Conservation (phyloP, 2,113 vertebrate genomes). For the Panurus biarmicus region DNA sequence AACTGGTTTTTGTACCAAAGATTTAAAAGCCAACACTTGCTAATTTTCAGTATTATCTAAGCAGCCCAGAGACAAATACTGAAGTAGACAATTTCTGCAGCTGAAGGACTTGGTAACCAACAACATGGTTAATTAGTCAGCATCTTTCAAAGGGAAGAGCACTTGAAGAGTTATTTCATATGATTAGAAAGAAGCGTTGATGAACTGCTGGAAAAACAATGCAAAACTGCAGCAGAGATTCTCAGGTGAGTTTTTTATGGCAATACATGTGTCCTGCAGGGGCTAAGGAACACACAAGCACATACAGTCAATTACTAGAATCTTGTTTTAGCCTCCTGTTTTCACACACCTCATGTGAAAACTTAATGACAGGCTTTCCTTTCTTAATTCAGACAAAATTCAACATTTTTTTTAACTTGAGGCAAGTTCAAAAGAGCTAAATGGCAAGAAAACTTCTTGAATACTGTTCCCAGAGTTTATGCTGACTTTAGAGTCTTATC, state of each 20-base stretch:
- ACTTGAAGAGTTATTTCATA: not conserved
- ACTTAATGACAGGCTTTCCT: not conserved
- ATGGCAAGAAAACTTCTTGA: not conserved
- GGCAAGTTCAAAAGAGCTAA: not conserved
- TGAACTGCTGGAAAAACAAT: not conserved
- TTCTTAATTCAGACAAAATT: not conserved
- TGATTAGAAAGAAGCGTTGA: not conserved
- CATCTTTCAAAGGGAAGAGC: not conserved
- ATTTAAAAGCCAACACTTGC: not conserved
- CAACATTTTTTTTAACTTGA: not conserved
- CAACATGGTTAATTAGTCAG: not conserved
- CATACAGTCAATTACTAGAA: not conserved
- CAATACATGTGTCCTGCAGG: not conserved
- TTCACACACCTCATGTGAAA: not conserved
- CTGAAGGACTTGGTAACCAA: not conserved
- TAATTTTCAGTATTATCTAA: not conserved
- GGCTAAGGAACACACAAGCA: not conserved
- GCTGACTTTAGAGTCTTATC: not conserved
- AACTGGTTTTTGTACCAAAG: not conserved
- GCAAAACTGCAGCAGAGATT: not conserved
- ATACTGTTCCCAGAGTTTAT: not conserved
- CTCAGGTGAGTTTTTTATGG: not conserved
- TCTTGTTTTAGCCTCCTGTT: not conserved
- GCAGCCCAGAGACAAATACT: not conserved
- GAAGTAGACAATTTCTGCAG: not conserved